These are phyloP conservation scores for Encarsia formosa DNA, from an alignment of 2,888 invertebrate species.

Conservation along the genomic window DNA sequence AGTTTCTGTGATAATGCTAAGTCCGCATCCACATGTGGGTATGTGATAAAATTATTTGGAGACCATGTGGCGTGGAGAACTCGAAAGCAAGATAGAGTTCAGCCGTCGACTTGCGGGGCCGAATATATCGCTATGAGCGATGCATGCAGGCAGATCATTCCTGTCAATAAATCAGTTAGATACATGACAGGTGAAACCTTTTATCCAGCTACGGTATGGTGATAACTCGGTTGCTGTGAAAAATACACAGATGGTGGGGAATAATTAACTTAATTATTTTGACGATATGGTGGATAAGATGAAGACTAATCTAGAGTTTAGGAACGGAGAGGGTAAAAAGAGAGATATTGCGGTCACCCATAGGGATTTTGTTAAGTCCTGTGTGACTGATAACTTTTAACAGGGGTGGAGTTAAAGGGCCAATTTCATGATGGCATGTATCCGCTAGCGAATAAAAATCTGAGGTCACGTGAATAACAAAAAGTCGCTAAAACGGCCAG, in stretches of 20 bases:
- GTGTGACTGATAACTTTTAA: too few relatives aligned
- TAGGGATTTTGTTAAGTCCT: conserved; percentile 30
- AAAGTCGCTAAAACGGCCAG: too few relatives aligned
- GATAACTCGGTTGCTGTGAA: conserved; percentile 12
- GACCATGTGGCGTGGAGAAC: conserved; percentile 7
- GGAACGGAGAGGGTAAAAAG: conserved; percentile 26
- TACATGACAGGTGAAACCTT: conserved; percentile 16
- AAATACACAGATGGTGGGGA: conserved; percentile 25
- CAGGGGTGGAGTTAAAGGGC: too few relatives aligned
- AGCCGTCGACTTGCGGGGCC: conserved; percentile 16
- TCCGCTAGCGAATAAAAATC: too few relatives aligned
- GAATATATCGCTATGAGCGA: conserved; percentile 3
- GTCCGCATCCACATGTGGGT: conserved; percentile 12
- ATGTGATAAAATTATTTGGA: background rate
- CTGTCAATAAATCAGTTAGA: conserved; percentile 18
- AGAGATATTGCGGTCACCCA: conserved; percentile 27
- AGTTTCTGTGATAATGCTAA: conserved; percentile 5
- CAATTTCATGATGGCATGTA: too few relatives aligned
- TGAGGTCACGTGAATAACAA: too few relatives aligned
- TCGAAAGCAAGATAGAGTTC: conserved; percentile 12
- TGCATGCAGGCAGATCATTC: background rate
- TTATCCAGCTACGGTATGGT: conserved; percentile 25
- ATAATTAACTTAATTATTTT: conserved; percentile 23
- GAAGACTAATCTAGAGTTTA: conserved; percentile 13
- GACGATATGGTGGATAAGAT: conserved; percentile 18